Evolutionary conservation across 2,888 invertebrate species (phyloP), one percentile per base, ranked within the genome.

Genomic region (Drosophila mayaguana): DNA sequence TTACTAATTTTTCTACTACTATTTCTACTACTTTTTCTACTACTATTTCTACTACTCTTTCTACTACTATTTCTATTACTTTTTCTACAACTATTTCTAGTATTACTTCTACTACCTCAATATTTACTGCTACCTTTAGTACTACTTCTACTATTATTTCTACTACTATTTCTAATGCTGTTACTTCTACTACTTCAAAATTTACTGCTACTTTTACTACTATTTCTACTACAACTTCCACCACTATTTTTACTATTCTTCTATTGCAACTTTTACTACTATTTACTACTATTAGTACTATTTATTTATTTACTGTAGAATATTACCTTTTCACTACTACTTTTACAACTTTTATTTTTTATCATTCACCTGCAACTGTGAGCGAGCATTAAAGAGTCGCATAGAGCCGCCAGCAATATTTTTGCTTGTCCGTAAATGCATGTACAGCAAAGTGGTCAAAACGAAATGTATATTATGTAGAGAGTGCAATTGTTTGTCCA

Each of bases 381-480:
- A 25, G 4, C 20, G 51, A 14, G 50, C 16, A 34, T 16, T 20
- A 11, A 2, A 11, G 14, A 20, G 14, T 20, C 20, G 51, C 2
- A 8, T 7, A 51, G 0, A 34, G 51, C 34, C 51, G 16, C 0
- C n/a, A 8, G 20, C 3, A 51, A 20, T 5, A 14, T 8, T 51
- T 20, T 14, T 7, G 12, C 12, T 16, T 8, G 14, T 20, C 20
- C 20, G 32, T 34, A 20, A 51, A 18, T 20, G 14, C 11, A 14
- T 50, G 32, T 20, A 14, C 32, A 50, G 34, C 51, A 51, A 51
- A 51, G 51, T 34, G 51, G 51, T 20, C 51, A 20, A 34, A 32
- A 51, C 8, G 8, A 51, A 34, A 34, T 51, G 18, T 51, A 9
- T 34, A 34, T 51, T 51, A 34, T 51, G 18, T 34, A 16, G 8